Conservation (phyloP, 2,113 vertebrate genomes). For the Chaetura pelagica region DNA sequence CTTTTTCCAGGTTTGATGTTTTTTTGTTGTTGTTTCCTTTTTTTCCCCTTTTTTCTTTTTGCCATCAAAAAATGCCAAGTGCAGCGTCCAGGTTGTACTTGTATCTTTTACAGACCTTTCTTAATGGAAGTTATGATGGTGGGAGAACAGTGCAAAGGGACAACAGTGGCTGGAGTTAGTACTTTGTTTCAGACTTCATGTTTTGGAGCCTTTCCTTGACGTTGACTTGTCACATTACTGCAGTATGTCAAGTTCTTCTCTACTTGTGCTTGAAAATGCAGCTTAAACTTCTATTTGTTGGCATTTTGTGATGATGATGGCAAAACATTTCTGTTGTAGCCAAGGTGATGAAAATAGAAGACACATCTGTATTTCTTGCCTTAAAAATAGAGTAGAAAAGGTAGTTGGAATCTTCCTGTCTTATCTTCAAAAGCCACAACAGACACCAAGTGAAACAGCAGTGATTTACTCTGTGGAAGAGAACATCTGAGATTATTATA, state of each 20-base stretch:
- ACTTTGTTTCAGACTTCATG: background rate
- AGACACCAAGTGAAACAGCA: background rate
- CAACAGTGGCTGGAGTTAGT: background rate
- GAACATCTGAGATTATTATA: background rate
- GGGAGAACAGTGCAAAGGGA: background rate
- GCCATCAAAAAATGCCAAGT: background rate
- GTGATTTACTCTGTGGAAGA: background rate
- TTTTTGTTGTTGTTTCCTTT: background rate
- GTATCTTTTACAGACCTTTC: background rate
- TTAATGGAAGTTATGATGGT: background rate
- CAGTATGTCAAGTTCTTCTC: background rate
- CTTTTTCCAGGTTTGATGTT: background rate
- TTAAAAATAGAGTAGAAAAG: background rate
- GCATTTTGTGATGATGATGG: background rate
- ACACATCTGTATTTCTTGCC: background rate
- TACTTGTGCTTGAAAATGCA: background rate
- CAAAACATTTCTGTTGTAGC: background rate
- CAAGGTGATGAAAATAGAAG: background rate
- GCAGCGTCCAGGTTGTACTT: background rate
- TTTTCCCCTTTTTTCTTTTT: background rate
- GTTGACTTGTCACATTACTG: background rate
- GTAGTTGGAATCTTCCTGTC: background rate
- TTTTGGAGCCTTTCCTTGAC: background rate
- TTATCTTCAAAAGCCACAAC: background rate
- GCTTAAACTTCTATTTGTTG: background rate